Evolutionary conservation across 92 coral and sea anemone species (phyloP), one percentile per base, ranked within the genome.

Genomic region (Pocillopora grandis): DNA sequence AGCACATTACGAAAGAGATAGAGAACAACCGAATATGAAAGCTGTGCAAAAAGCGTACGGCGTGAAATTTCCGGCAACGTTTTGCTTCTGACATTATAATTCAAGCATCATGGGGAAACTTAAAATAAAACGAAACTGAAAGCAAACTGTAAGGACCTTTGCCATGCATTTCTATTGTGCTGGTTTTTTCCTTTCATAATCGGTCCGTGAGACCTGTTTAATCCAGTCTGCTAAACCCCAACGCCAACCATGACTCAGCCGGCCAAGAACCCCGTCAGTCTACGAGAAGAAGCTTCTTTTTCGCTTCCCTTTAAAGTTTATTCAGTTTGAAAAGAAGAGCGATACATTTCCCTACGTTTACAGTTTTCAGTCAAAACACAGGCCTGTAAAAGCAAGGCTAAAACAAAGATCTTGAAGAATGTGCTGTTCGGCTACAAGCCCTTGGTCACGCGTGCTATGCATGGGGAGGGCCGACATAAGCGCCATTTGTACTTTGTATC

Each of bases 381-480:
- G 84, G 13, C 64, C 57, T 27, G 15, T 37, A 52, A 58, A 8
- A 31, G 64, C 42, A 56, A 69, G 63, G 20, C 5, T 66, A 58
- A 19, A 69, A 35, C 66, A 59, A 80, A 69, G 76, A 80, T 70
- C 75, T 80, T 58, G 52, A 58, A 80, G 85, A 80, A 80, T 80
- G 77, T 80, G 33, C 85, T 58, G 37, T 68, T 68, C 85, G 35
- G 56, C 75, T 33, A 58, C 67, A 70, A 69, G 61, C 59, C 68
- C 85, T 74, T 61, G 77, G 85, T 80, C 85, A 80, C 85, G 85
- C 85, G 85, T 80, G 77, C 21, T 21, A 52, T 55, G 3, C 23
- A 27, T 10, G 19, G 77, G 77, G 76, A 80, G 77, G 85, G 77
- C 77, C 77, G 60, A 80, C 85, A 70, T 69, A 58, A 80, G 36